A percentile compares a stretch with the other conserved stretches of the same genome.
Conservation (phyloP, 2,888 invertebrate genomes). For the Drosophila robusta region DNA sequence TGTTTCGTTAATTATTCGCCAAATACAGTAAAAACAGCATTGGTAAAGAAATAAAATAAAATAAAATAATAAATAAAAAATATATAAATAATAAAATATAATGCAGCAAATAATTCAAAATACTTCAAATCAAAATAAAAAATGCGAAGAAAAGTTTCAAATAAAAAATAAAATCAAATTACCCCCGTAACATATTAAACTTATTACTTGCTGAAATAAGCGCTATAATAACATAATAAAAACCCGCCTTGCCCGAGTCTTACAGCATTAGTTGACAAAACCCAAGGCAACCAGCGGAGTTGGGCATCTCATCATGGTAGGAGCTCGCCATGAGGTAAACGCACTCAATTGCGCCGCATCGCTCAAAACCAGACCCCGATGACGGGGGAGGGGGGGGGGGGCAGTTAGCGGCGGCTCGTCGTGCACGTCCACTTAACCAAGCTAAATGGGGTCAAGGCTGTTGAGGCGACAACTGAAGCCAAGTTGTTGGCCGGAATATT, state of each 20-base stretch:
- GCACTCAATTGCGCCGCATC: slow-evolving; percentile 10
- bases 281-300: background rate
- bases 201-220: background rate
- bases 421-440: slow-evolving; percentile 67
- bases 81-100: no score
- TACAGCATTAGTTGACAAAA: slow-evolving; percentile 28
- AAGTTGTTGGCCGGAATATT: slow-evolving; percentile 30
- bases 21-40: no score
- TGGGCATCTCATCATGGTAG: slow-evolving; percentile 1
- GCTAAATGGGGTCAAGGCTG: slow-evolving; percentile 74
- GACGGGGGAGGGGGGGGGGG: slow-evolving; percentile 40
- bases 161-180: background rate
- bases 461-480: slow-evolving; percentile 32
- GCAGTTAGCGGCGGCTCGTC: slow-evolving; percentile 23
- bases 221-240: background rate
- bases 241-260: background rate
- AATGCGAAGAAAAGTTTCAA: background rate
- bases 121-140: no score
- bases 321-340: slow-evolving; percentile 2
- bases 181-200: background rate
- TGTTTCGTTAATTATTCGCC: no score
- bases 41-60: no score
- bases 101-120: no score
- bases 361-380: slow-evolving; percentile 39
- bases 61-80: no score